Evolutionary conservation across 2,888 invertebrate genomes (phyloP), one percentile per base, ranked within the genome.

Genomic region (Hesperia comma): DNA sequence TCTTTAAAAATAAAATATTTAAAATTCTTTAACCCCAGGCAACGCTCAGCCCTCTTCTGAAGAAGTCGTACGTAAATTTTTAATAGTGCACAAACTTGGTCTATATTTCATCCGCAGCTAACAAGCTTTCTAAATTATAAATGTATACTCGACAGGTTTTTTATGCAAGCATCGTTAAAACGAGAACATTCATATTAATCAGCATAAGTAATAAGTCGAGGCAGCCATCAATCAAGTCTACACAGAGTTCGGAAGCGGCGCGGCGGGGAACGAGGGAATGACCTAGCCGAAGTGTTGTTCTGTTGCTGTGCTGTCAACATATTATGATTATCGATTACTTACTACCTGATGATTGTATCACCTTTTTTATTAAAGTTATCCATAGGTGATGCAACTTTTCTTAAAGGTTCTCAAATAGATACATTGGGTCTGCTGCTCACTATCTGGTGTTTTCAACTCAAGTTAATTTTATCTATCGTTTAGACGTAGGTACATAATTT

Each of bases 81-180:
- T 64, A 64, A 66, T 66, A 54, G 54, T 60, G 66, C 41, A 60
- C 26, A 53, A 4, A 66, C 19, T 32, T 54, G 37, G 14, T 17
- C 54, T 49, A 67, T 61, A 46, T 46, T 61, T 67, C 17, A 61
- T 46, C 26, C 61, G 46, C 12, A 4, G 60, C 54, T 54, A 61
- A 60, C 60, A 60, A 46, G 54, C 54, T 67, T 61, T 67, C 61
- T 60, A 66, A 66, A 54, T 53, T 66, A 60, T 54, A 26, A 67
- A 37, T 67, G 8, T 19, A 19, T 40, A 55, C 37, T 46, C 46
- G 60, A 54, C 60, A 54, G 58, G 60, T 60, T 67, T 64, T 67
- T 67, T 61, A 67, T 37, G 60, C 19, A 60, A 54, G 46, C 43
- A 43, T 67, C 61, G 55, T 67, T 61, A 61, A 55, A 61, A 66